Evolutionary conservation across 2,888 invertebrate species (phyloP), one percentile per base, ranked within the genome.

Genomic region (Eupithecia centaureata): DNA sequence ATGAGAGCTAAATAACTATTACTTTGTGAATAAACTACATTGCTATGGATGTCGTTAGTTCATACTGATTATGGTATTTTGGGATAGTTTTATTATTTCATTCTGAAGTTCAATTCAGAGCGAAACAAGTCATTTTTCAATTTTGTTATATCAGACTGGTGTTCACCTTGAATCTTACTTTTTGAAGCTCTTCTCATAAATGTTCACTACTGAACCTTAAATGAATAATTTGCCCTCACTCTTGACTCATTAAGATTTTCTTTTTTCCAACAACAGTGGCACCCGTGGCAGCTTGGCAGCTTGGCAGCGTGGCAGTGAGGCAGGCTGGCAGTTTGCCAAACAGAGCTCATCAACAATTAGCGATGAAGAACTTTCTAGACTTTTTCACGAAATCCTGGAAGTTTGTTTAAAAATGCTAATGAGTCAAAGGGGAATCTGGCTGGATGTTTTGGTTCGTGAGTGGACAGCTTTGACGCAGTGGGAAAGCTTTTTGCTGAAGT

Each of bases 321-420:
- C 27, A 52, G 25, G 61, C 62, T 69, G 69, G 65, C 65, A 56
- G 32, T 10, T 42, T 47, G 65, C 69, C 69, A 47, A 47, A 12
- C 47, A 66, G 47, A 22, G 58, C 68, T 67, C 70, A 66, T 72
- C 68, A 68, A 64, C 72, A 72, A 70, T 72, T 68, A 70, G 65
- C 56, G 68, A 64, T 51, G 61, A 66, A 54, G 63, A 54, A 63
- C 35, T 57, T 57, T 30, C 30, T 32, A 57, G 18, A 32, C 57
- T 57, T 57, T 57, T 57, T 57, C 12, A 32, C 57, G 32, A 22
- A 33, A 56, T n/a, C 30, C 28, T 30, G 18, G 30, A 56, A 56
- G 30, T 32, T 32, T 5, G 18, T 32, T 30, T 30, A 12, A 30
- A 32, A 32, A 32, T 32, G 57, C 57, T 57, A 57, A 57, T 57